A percentile compares a stretch with the other conserved stretches of the same genome.
Conservation (phyloP, 2,113 vertebrate genomes). For the human region GRCh38 chr3:197548001-197548500, state of each 20-base stretch:
- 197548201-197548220: neutral
- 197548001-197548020: neutral
- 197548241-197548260: neutral
- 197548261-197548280: neutral
- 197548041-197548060: neutral
- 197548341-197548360: neutral
- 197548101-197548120: too few relatives aligned
- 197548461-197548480: neutral
- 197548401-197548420: conserved; percentile 39
- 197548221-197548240: neutral
- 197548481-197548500: conserved; percentile 53
- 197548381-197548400: neutral
- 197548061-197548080: neutral
- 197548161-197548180: neutral
- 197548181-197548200: neutral
- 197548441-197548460: neutral
- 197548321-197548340: neutral
- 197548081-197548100: too few relatives aligned
- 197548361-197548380: neutral
- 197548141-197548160: neutral
- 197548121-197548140: neutral
- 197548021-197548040: neutral
- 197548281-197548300: too few relatives aligned
- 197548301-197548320: neutral
- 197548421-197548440: neutral